Evolutionary conservation across 2,888 invertebrate species (phyloP), one percentile per base, ranked within the genome.

Genomic region (Aleiodes testaceus): DNA sequence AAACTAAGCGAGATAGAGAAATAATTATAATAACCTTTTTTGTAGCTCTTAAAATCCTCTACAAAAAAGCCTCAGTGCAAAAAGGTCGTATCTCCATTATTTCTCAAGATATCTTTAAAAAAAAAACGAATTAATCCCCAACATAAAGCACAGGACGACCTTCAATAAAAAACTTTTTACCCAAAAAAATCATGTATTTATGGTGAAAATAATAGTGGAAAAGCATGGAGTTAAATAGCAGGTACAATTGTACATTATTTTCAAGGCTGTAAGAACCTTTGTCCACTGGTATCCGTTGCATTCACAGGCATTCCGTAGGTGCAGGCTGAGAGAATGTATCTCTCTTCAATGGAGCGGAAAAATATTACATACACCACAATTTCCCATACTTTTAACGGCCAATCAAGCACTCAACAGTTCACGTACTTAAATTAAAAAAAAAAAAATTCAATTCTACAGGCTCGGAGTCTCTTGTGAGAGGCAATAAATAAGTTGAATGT

Each of bases 271-370:
- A 11, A n/a, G 42, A 59, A 59, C 59, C 59, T 59, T 59, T 59
- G 59, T 59, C 11, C 59, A 59, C 59, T 59, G 59, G 44, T 67
- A 53, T 67, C 67, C 47, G 55, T 53, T 66, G 52, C 55, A 67
- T 67, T 67, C 55, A 67, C 67, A 44, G 52, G 55, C 64, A 70
- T 70, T 70, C 69, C 65, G 45, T 52, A 47, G 55, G 53, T 64
- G 64, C 69, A 70, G 65, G 69, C 26, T 65, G 63, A 26, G 53
- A 53, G 61, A 49, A 68, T 47, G 49, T 68, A 49, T 14, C 26
- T 16, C 36, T 11, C 42, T 59, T 26, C 14, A 59, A 36, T 59
- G 36, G 59, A 59, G 26, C 12, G 59, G 59, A 59, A 59, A 26
- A 59, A 59, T 12, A 14, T n/a, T 18, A 30, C 30, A 50, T 49